Evolutionary conservation across 2,888 invertebrate species (phyloP).

Genomic region (Diadegma fenestrale): DNA sequence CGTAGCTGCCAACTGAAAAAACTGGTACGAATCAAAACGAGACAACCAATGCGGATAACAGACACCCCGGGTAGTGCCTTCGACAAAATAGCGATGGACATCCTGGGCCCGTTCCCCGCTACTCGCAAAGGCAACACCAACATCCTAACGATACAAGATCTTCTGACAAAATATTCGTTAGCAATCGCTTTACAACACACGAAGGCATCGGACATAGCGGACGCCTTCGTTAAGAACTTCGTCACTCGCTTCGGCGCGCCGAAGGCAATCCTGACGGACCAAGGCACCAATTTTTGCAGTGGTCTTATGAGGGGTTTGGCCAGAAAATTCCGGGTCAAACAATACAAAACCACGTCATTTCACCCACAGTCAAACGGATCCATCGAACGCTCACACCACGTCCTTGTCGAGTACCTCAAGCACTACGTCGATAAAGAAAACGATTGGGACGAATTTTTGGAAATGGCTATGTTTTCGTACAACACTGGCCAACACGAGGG

Average conservation of each 20-base stretch:
- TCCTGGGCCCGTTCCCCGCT: slow-evolving; percentile 62
- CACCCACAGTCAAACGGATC: slow-evolving; percentile 63
- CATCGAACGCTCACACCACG: slow-evolving; percentile 66
- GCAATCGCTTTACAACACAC: slow-evolving; percentile 37
- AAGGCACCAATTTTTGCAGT: slow-evolving; percentile 58
- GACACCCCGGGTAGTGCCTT: slow-evolving; percentile 56
- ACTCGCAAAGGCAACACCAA: slow-evolving; percentile 61
- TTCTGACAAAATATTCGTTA: slow-evolving; percentile 58
- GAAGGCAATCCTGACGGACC: slow-evolving; percentile 57
- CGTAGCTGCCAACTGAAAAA: slow-evolving; percentile 46
- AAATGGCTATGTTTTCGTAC: slow-evolving; percentile 64
- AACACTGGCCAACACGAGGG: slow-evolving; percentile 64
- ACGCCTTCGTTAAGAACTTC: slow-evolving; percentile 48
- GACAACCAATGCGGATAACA: slow-evolving; percentile 58
- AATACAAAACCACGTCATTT: slow-evolving; percentile 53
- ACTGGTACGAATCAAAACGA: slow-evolving; percentile 49
- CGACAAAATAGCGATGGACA: slow-evolving; percentile 63
- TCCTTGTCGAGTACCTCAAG: slow-evolving; percentile 66
- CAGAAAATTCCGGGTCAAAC: slow-evolving; percentile 47
- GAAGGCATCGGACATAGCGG: slow-evolving; percentile 33
- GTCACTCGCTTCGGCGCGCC: slow-evolving; percentile 52
- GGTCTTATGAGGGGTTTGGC: slow-evolving; percentile 55
- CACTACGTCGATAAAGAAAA: slow-evolving; percentile 41
- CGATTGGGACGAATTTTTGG: slow-evolving; percentile 58
- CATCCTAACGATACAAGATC: slow-evolving; percentile 59